These are phyloP conservation scores for Drosophila picticornis DNA, from an alignment of 2,888 invertebrate species.

Conservation along the genomic window DNA sequence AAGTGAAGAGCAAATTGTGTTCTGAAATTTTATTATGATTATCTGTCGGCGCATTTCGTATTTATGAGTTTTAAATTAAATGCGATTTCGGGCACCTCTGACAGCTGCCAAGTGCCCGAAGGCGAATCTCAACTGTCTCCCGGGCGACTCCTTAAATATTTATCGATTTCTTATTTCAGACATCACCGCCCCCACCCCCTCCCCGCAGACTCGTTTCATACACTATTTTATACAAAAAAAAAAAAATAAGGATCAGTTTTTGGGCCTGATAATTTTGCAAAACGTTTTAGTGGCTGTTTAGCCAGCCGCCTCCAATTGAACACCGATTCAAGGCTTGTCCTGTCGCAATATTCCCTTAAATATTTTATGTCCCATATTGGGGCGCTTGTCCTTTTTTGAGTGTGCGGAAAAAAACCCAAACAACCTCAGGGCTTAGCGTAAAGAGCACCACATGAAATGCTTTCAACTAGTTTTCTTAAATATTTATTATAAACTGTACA, in stretches of 20 bases:
- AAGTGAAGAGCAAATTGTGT: slow-evolving; percentile 41
- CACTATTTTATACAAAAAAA: slow-evolving; percentile 37
- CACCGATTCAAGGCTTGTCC: slow-evolving; percentile 50
- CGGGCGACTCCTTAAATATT: slow-evolving; percentile 72
- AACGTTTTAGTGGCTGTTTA: slow-evolving; percentile 69
- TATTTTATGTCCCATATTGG: slow-evolving; percentile 57
- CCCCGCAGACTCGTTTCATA: not conserved
- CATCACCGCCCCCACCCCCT: not conserved
- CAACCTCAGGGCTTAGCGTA: not conserved
- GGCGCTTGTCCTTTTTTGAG: slow-evolving; percentile 4
- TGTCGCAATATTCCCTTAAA: slow-evolving; percentile 66
- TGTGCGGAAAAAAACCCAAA: not conserved
- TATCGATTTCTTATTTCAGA: slow-evolving; percentile 67
- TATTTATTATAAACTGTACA: not conserved
- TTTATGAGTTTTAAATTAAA: slow-evolving; percentile 82
- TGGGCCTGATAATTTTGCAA: slow-evolving; percentile 62
- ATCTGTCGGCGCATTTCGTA: slow-evolving; percentile 72
- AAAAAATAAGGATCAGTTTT: slow-evolving; percentile 67
- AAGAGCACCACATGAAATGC: slow-evolving; percentile 11
- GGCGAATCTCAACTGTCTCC: slow-evolving; percentile 41
- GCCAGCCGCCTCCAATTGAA: slow-evolving; percentile 55
- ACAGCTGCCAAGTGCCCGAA: slow-evolving; percentile 33
- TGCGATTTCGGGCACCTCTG: slow-evolving; percentile 65
- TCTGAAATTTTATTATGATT: slow-evolving; percentile 74
- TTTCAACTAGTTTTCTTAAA: slow-evolving; percentile 19